Evolutionary conservation across 2,888 invertebrate species (phyloP), one percentile per base, ranked within the genome.

Genomic region (Acanthosepion esculentum): DNA sequence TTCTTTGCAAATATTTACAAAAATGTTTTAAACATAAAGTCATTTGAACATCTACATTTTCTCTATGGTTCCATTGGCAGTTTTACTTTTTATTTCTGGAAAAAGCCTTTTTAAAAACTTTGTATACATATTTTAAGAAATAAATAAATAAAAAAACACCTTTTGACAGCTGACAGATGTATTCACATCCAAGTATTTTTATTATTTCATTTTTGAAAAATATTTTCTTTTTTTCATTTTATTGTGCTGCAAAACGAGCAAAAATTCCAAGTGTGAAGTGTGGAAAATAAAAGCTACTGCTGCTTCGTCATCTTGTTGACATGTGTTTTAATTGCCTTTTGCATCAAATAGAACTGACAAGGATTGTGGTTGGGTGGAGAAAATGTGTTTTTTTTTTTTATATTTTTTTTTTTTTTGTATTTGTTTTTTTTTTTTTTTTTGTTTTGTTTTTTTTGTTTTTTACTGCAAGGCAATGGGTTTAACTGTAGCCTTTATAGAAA

Each of bases 91-190:
- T n/a, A 23, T n/a, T 23, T 78, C 33, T n/a, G 18, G 12, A 15
- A 78, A 78, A 78, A n/a, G 18, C n/a, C 12, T 78, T 78, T 78
- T 78, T 33, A 15, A 10, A 7, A n/a, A 78, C 78, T 78, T 18
- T 78, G n/a, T 78, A 78, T 78, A 78, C n/a, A 78, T 78, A n/a
- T 78, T 78, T 78, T 78, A 0, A 78, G 78, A 15, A 15, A 78
- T 78, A 78, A 78, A 78, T 78, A 78, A 78, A 41, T 41, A 41
- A 41, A 41, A 41, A 78, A n/a, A 33, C n/a, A n/a, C 78, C n/a
- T 78, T 78, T 78, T 78, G 78, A 78, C n/a, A 78, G 78, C 78
- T 78, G 33, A 33, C 78, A 78, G 78, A 78, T 78, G 78, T 78
- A 78, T 78, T 78, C n/a, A 12, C 12, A 78, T 78, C 78, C n/a